Conservation (phyloP, 2,888 invertebrate genomes). For the Monochamus alternatus region DNA sequence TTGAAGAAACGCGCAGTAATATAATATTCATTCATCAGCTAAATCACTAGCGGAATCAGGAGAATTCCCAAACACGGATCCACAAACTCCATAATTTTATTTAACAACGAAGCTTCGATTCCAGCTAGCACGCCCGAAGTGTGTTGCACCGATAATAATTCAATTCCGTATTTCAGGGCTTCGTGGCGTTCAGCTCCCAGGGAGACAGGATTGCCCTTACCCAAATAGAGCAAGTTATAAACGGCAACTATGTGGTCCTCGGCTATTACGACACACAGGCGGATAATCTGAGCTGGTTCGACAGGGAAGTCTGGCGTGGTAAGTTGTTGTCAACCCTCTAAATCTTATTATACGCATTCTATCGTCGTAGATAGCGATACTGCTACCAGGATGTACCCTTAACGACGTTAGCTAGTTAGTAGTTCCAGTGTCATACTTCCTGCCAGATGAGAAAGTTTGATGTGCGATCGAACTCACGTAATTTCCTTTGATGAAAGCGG, state of each 20-base stretch:
- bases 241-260: slow-evolving; percentile 93
- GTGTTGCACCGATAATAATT: slow-evolving; percentile 15
- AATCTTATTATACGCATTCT: slow-evolving; percentile 28
- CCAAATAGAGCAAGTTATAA: slow-evolving; percentile 96
- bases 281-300: slow-evolving; percentile 95
- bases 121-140: neutral
- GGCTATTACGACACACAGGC: slow-evolving; percentile 97
- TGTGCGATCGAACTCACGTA: slow-evolving; percentile 13
- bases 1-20: no score
- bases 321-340: slow-evolving; percentile 64
- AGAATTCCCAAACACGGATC: neutral
- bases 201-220: slow-evolving; percentile 99
- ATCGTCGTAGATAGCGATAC: slow-evolving; percentile 21
- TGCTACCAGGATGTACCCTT: neutral
- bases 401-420: slow-evolving; percentile 26
- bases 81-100: slow-evolving; percentile 10
- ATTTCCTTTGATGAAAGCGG: neutral
- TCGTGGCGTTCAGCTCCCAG: slow-evolving; percentile 97
- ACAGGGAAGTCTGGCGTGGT: slow-evolving; percentile 93
- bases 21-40: no score
- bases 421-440: slow-evolving; percentile 21
- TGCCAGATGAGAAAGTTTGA: slow-evolving; percentile 17
- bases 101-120: neutral
- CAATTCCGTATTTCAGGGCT: slow-evolving; percentile 79
- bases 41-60: no score